phyloP scores from a whole-genome alignment of 1,140 invertebrate genomes.

The Dendroctonus valens region DNA sequence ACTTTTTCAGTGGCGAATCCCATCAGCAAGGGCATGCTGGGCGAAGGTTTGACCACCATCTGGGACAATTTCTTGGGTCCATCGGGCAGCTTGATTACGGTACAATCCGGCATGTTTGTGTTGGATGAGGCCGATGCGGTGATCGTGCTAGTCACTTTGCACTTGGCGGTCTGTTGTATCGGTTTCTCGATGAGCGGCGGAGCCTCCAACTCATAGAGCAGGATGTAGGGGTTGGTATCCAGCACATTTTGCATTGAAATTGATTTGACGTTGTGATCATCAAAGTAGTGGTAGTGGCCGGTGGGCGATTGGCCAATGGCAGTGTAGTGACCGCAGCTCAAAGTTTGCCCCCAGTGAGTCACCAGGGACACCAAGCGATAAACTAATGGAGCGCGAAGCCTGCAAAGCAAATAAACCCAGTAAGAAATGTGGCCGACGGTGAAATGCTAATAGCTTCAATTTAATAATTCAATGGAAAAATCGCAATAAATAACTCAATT shows the following conservation, averaged over 20 bases:
- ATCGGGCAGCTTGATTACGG: neutral
- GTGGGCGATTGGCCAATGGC: conserved; percentile 81
- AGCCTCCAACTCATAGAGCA: conserved; percentile 80
- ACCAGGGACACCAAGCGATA: conserved; percentile 93
- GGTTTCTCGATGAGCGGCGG: conserved; percentile 44
- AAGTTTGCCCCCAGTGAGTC: conserved; percentile 92
- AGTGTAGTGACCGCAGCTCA: conserved; percentile 97
- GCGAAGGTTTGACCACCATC: neutral
- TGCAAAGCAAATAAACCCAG: conserved; percentile 24
- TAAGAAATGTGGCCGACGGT: neutral
- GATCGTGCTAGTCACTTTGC: conserved; percentile 43
- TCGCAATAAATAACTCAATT: neutral
- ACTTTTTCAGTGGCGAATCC: conserved; percentile 44
- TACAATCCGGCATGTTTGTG: neutral
- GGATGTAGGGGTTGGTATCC: conserved; percentile 83
- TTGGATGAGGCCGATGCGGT: conserved; percentile 12
- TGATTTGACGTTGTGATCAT: conserved; percentile 66
- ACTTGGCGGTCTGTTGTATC: conserved; percentile 41
- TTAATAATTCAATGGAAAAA: too few relatives aligned
- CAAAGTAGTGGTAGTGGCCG: conserved; percentile 85
- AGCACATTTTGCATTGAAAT: conserved; percentile 72
- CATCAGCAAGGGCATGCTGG: neutral
- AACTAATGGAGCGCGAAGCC: conserved; percentile 55
- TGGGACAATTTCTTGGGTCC: neutral
- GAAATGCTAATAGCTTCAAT: too few relatives aligned